phyloP scores from a whole-genome alignment of 2,113 vertebrate species.

The Lipotes vexillifer region DNA sequence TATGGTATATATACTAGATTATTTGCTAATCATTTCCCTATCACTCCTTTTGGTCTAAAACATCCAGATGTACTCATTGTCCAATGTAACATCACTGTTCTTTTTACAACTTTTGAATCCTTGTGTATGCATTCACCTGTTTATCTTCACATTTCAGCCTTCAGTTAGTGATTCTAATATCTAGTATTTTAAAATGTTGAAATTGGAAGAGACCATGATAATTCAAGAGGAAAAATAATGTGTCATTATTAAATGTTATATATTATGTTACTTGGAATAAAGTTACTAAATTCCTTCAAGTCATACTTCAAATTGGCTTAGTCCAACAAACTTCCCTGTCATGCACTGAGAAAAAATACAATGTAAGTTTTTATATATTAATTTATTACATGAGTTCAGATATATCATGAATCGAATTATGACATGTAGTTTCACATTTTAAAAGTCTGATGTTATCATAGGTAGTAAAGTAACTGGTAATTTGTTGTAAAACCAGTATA shows the following conservation, averaged over 20 bases:
- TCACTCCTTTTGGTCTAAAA: slow-evolving; percentile 48
- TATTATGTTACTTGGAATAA: slow-evolving; percentile 11
- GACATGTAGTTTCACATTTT: background rate
- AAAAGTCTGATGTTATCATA: background rate
- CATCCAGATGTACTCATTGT: slow-evolving; percentile 49
- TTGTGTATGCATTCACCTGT: background rate
- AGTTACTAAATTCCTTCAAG: slow-evolving; percentile 28
- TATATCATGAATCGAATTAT: background rate
- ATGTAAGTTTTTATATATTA: background rate
- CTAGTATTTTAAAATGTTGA: background rate
- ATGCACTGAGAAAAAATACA: background rate
- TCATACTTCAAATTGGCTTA: background rate
- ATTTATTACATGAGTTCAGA: background rate
- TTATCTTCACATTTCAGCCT: background rate
- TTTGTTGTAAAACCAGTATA: background rate
- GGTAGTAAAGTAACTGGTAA: background rate
- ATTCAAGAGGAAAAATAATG: background rate
- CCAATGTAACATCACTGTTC: slow-evolving; percentile 24
- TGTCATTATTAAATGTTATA: background rate
- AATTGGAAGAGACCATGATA: background rate
- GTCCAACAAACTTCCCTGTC: slow-evolving; percentile 6
- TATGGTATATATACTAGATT: slow-evolving; percentile 33
- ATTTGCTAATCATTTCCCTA: slow-evolving; percentile 65
- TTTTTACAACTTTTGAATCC: background rate
- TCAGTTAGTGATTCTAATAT: background rate